Evolutionary conservation across 2,888 invertebrate species (phyloP).

Genomic region (Yponomeuta evonymella): DNA sequence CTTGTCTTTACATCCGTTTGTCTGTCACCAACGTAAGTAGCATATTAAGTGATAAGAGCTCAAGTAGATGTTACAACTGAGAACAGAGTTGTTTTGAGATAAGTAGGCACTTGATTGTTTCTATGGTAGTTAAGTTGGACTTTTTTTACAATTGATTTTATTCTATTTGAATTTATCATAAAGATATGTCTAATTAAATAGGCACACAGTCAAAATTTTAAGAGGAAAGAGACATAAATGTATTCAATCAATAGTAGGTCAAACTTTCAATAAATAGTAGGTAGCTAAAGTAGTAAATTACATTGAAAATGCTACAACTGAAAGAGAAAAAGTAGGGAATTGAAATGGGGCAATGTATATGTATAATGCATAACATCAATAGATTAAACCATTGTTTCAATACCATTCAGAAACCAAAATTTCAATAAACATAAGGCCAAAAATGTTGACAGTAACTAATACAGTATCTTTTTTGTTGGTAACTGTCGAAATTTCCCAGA

Average conservation of each 20-base stretch:
- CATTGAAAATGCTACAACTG: neutral
- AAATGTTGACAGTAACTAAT: neutral
- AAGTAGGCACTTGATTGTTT: too few species aligned
- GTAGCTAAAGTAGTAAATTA: neutral
- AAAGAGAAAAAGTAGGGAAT: conserved; percentile 25
- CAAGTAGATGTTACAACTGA: too few species aligned
- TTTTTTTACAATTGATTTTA: too few species aligned
- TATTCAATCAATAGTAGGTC: neutral
- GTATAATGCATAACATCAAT: neutral
- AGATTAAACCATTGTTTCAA: neutral
- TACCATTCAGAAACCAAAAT: conserved; percentile 19
- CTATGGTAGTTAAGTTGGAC: too few species aligned
- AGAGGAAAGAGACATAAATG: too few species aligned
- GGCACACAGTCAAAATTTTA: too few species aligned
- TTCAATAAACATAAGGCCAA: neutral
- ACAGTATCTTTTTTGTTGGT: neutral
- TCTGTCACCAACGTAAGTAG: too few species aligned
- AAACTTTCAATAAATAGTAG: neutral
- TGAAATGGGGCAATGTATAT: conserved; percentile 24
- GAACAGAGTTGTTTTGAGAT: too few species aligned
- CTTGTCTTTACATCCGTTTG: too few species aligned
- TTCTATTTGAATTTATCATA: too few species aligned
- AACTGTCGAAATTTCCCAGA: conserved; percentile 55
- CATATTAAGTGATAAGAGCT: too few species aligned
- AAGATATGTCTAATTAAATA: too few species aligned